Evolutionary conservation across 2,888 invertebrate genomes (phyloP), one percentile per base, ranked within the genome.

Genomic region (Heteropelma amictum): DNA sequence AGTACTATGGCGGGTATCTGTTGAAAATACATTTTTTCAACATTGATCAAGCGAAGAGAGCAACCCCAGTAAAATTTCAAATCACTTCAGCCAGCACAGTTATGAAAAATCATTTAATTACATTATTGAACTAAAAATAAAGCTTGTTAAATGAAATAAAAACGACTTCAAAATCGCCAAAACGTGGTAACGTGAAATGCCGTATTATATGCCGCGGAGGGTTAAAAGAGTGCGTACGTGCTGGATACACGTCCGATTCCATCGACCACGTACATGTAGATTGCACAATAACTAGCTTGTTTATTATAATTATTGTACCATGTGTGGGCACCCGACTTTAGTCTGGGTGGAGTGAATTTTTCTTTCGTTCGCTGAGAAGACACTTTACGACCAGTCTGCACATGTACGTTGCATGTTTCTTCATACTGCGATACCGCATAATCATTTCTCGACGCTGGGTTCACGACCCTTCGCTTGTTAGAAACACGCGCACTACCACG

Each of bases 331-430:
- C 5, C 21, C 17, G 67, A 45, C 56, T 67, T 30, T 19, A 35
- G 33, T 23, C 61, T 38, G 14, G 61, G 54, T 54, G 42, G 17
- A 45, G 53, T 35, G 19, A 70, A 54, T 23, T 61, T 61, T 49
- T 61, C 45, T 42, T 28, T 61, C n/a, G 61, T 54, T 35, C 45
- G 38, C 35, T 54, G 61, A 47, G 72, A 72, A 45, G 72, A 72
- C 67, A 69, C 70, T 74, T 74, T 74, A 74, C 70, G 73, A 74
- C 60, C 69, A 56, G 26, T 51, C 35, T 7, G 28, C 40, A 51
- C 56, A 42, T 58, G 64, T 26, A 12, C 49, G 49, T 21, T 17
- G 45, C 33, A 35, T 65, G 56, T 58, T 72, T 72, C 67, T 72
- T 60, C 49, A 72, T 72, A 64, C 63, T 64, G 70, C 21, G 21